phyloP scores from a whole-genome alignment of 2,888 invertebrate genomes.

The Tetropium fuscum region DNA sequence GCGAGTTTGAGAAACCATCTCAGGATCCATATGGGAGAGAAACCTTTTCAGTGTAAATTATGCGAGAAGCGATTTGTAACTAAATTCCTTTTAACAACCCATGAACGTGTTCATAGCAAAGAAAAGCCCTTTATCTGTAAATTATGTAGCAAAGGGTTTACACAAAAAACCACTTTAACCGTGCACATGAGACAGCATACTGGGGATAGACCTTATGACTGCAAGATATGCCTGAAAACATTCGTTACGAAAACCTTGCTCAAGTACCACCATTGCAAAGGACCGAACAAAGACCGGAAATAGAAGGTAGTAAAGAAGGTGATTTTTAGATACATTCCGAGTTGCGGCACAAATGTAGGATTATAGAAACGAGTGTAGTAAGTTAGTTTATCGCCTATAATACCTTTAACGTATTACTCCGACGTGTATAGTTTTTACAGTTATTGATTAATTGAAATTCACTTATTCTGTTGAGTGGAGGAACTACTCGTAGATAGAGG shows the following conservation, averaged over 20 bases:
- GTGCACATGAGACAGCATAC: slow-evolving; percentile 45
- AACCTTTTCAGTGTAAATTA: slow-evolving; percentile 69
- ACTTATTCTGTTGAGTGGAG: too few species aligned
- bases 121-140: slow-evolving; percentile 68
- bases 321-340: too few species aligned
- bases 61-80: slow-evolving; percentile 70
- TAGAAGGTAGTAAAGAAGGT: too few species aligned
- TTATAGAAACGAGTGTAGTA: too few species aligned
- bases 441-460: too few species aligned
- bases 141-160: slow-evolving; percentile 39
- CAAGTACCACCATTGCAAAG: slow-evolving; percentile 47
- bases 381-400: too few species aligned
- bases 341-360: too few species aligned
- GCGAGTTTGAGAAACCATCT: slow-evolving; percentile 32
- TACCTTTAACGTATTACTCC: too few species aligned
- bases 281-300: too few species aligned
- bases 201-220: slow-evolving; percentile 57
- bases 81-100: slow-evolving; percentile 67
- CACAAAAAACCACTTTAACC: slow-evolving; percentile 60
- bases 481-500: too few species aligned
- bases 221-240: slow-evolving; percentile 52
- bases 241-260: slow-evolving; percentile 51
- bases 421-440: too few species aligned
- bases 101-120: slow-evolving; percentile 69
- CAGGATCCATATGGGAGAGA: slow-evolving; percentile 68